Conservation (phyloP, 2,888 invertebrate genomes). For the Diplolepis rosae region DNA sequence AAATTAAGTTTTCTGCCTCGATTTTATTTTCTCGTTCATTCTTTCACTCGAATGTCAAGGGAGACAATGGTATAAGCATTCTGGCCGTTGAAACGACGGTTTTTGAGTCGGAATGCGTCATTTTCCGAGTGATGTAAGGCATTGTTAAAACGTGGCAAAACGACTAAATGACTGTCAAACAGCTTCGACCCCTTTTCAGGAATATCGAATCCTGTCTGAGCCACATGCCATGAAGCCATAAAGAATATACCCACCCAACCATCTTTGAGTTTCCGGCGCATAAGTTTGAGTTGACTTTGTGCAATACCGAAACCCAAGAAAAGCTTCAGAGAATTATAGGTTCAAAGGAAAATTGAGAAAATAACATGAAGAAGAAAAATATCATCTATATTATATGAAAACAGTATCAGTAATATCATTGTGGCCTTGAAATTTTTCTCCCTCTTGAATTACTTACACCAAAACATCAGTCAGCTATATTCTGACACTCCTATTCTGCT, state of each 20-base stretch:
- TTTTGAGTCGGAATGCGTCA: constrained; percentile 14
- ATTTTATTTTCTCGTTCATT: neutral
- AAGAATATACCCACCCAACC: neutral
- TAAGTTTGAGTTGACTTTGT: neutral
- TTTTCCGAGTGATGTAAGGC: constrained; percentile 11
- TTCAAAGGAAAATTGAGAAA: neutral
- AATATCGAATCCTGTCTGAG: constrained; percentile 12
- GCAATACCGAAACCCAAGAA: neutral
- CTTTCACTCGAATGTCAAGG: constrained; percentile 5
- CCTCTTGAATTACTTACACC: neutral
- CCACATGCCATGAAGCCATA: neutral
- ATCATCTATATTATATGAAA: neutral
- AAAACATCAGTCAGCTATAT: neutral
- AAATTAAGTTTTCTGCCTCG: neutral
- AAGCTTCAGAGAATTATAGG: neutral
- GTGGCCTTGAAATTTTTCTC: constrained; percentile 7
- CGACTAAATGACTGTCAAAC: constrained; percentile 17
- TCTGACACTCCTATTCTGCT: neutral
- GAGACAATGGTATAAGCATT: constrained; percentile 3
- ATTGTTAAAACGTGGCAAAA: constrained; percentile 17
- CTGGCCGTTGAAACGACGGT: neutral
- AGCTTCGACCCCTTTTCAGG: constrained; percentile 10
- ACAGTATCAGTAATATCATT: neutral
- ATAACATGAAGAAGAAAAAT: neutral
- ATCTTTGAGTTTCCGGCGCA: neutral